These are phyloP conservation scores for Lysiphlebus fabarum DNA, from an alignment of 1,140 invertebrate species.

Conservation along the genomic window DNA sequence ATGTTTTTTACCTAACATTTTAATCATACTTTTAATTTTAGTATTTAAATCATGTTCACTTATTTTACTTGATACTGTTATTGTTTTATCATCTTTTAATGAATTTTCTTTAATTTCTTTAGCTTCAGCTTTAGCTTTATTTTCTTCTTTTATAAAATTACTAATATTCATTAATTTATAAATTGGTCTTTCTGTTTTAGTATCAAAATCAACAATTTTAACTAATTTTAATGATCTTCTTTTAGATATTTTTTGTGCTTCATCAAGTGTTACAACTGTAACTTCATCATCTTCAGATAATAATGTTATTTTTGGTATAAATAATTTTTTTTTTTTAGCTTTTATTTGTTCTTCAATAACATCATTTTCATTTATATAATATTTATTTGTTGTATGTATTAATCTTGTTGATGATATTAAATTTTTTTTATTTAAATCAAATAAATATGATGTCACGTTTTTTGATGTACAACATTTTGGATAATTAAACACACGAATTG, in stretches of 20 bases:
- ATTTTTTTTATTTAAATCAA: not conserved
- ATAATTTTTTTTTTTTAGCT: slow-evolving; percentile 22
- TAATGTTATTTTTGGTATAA: slow-evolving; percentile 23
- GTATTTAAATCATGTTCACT: slow-evolving; percentile 61
- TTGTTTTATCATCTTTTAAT: slow-evolving; percentile 28
- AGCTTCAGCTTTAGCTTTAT: slow-evolving; percentile 37
- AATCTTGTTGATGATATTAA: not conserved
- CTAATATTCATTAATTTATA: slow-evolving; percentile 58
- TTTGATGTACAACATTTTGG: too few species aligned
- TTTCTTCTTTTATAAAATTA: slow-evolving; percentile 42
- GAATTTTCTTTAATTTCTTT: slow-evolving; percentile 25
- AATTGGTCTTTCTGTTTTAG: slow-evolving; percentile 60
- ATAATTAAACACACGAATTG: too few species aligned
- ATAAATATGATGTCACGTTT: too few species aligned
- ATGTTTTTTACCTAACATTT: slow-evolving; percentile 61
- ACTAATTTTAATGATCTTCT: slow-evolving; percentile 64
- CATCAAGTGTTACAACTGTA: slow-evolving; percentile 44
- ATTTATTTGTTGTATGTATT: not conserved
- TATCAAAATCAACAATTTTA: slow-evolving; percentile 62
- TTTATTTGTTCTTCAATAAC: slow-evolving; percentile 6
- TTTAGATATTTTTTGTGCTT: slow-evolving; percentile 63
- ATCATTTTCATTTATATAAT: not conserved
- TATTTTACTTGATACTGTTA: slow-evolving; percentile 61
- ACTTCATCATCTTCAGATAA: slow-evolving; percentile 23
- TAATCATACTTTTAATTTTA: slow-evolving; percentile 61